These are phyloP conservation scores for Brienomyrus longianalis DNA, from an alignment of 2,113 vertebrate species.

Conservation along the genomic window DNA sequence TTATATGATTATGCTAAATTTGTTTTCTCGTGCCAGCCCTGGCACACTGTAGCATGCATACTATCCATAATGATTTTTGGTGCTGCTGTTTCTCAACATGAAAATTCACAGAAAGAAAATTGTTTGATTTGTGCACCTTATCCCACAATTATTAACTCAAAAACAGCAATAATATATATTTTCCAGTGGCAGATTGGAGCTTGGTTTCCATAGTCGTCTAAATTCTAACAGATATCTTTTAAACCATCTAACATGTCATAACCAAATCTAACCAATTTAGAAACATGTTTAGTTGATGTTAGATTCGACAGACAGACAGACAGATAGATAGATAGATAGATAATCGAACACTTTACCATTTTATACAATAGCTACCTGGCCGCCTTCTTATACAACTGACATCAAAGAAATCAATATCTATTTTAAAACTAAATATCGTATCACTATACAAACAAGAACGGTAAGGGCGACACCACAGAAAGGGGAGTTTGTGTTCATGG, in stretches of 20 bases:
- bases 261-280: neutral
- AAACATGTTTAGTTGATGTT: neutral
- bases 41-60: neutral
- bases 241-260: neutral
- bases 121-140: neutral
- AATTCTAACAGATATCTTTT: neutral
- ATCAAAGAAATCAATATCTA: too few species aligned
- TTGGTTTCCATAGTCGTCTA: neutral
- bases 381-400: too few species aligned
- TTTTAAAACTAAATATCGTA: too few species aligned
- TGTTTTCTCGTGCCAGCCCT: neutral
- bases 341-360: neutral
- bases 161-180: neutral
- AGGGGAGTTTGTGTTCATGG: neutral
- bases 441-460: too few species aligned
- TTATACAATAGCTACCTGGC: too few species aligned
- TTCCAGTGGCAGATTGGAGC: neutral
- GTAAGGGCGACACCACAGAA: neutral
- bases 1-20: neutral
- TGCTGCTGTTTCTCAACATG: neutral
- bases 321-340: neutral
- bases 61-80: neutral
- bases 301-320: neutral
- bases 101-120: neutral
- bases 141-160: neutral